Conservation (phyloP, 2,888 invertebrate species). For the Cephus nigrinus region DNA sequence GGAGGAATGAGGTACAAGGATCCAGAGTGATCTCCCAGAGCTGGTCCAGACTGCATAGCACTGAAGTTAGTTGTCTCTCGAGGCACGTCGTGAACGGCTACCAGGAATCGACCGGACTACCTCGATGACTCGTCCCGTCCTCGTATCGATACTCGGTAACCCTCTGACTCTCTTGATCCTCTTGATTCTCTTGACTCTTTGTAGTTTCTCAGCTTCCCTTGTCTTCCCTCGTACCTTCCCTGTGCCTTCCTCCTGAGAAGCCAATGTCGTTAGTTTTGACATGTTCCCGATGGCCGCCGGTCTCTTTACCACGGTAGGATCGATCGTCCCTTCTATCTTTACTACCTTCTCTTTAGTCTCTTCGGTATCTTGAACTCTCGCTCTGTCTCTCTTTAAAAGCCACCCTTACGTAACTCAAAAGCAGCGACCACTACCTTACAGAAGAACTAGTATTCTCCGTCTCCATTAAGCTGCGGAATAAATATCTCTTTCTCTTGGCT, state of each 20-base stretch:
- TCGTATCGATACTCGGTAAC: slow-evolving; percentile 43
- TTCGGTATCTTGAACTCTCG: not conserved
- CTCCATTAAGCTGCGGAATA: not conserved
- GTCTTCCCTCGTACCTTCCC: slow-evolving; percentile 31
- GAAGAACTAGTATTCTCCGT: not conserved
- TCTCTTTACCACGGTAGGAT: slow-evolving; percentile 25
- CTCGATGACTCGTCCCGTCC: slow-evolving; percentile 54
- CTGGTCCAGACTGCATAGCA: slow-evolving; percentile 51
- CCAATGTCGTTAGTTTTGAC: slow-evolving; percentile 57
- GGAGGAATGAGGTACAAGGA: slow-evolving; percentile 34
- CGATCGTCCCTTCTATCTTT: slow-evolving; percentile 9
- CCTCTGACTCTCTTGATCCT: slow-evolving; percentile 2
- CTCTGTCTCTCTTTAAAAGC: not conserved
- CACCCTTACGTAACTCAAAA: not conserved
- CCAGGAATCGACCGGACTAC: slow-evolving; percentile 57
- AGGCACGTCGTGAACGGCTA: slow-evolving; percentile 58
- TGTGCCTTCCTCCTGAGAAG: slow-evolving; percentile 41
- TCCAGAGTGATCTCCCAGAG: slow-evolving; percentile 21
- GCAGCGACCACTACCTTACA: not conserved
- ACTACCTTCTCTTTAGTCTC: not conserved
- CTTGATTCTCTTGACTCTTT: not conserved
- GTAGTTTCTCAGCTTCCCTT: slow-evolving; percentile 32
- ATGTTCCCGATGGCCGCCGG: slow-evolving; percentile 33
- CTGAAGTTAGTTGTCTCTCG: slow-evolving; percentile 60
- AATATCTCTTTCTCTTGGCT: not conserved